Base-by-base conservation (phyloP, 2,888 invertebrate genomes). In the Drosophila ustulata region DNA sequence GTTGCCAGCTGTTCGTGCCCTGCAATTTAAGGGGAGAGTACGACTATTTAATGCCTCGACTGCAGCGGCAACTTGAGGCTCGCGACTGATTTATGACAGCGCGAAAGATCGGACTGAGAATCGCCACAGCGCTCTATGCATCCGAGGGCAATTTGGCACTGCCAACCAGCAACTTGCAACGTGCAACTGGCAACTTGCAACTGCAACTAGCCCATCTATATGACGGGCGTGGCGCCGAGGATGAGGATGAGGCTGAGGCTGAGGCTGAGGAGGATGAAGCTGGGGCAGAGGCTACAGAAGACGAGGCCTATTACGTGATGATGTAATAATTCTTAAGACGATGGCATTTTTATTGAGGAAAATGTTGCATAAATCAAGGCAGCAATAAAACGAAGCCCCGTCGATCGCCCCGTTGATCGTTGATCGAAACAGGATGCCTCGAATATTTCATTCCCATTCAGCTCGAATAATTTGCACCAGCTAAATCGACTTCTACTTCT, bases 351-450 rank as follows among this genome's bases (percentile, higher is more conserved):
- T 82, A 88, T 85, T 88, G 88, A 77, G 83, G 79, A 80, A 85
- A 82, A 86, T 82, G 88, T 88, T 88, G 85, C 86, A 85, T 88
- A 85, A 85, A 88, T 85, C 88, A 85, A 88, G 86, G 84, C 79
- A 75, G 84, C 80, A 88, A 80, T 88, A 82, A 83, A 88, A 88
- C 61, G 68, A 66, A 79, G 75, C 68, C 82, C 79, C 68, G 82
- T 69, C 65, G 82, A 66, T 71, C 70, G 67, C 49, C 45, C 62
- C 75, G 53, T 34, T 34, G 11, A 34, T 11, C 37, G 11, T 37
- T n/a, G 37, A 65, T 75, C 56, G 55, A 75, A 78, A 75, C 81
- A 84, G 81, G 81, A 81, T 84, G 79, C 71, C 71, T 69, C 63
- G 65, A 78, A 75, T 67, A 63, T 78, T 71, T 78, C 80, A 75